Evolutionary conservation across 1,140 invertebrate species (phyloP), one percentile per base, ranked within the genome.

Genomic region (Chironomus tepperi): DNA sequence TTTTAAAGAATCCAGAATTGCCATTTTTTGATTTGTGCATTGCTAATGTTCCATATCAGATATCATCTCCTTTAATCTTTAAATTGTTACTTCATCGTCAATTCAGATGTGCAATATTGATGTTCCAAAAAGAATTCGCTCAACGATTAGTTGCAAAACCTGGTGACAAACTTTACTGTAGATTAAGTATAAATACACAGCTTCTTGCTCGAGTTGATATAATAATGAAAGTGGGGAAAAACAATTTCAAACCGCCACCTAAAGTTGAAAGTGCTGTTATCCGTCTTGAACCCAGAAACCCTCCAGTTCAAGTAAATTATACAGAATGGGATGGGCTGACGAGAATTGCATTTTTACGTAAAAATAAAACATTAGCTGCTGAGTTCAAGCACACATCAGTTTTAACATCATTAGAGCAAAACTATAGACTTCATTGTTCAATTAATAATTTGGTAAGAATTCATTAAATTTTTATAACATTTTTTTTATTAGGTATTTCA

Each of bases 11-110:
- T 19, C 90, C 90, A 43, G 91, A 98, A 73, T 85, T 99, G 75
- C 97, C 97, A n/a, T 97, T 95, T 80, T 99, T 99, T 83, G 95
- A 99, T 84, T 87, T 99, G n/a, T 99, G 98, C 85, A 94, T 99
- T 21, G 97, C 98, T n/a, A 99, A 99, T 86, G 89, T 99, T 24
- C 98, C 98, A 0, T 99, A 99, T 83, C 96, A 98, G 87, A 99
- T 99, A 78, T 99, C 97, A 77, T 99, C 98, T 1, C 97, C 98
- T 1, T 88, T 99, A 79, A 92, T 99, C 1, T 99, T 99, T 79
- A 99, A 99, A 84, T 83, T 99, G 67, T 85, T 99, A 12, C 84
- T 98, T n/a, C 97, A 99, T 81, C 87, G 92, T 15, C 89, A 89
- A 70, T 94, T 91, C 80, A 89, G 97, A 78, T 99, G 95, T 87